These are phyloP conservation scores for Barnardius zonarius DNA, from an alignment of 2,113 vertebrate species.

Conservation along the genomic window DNA sequence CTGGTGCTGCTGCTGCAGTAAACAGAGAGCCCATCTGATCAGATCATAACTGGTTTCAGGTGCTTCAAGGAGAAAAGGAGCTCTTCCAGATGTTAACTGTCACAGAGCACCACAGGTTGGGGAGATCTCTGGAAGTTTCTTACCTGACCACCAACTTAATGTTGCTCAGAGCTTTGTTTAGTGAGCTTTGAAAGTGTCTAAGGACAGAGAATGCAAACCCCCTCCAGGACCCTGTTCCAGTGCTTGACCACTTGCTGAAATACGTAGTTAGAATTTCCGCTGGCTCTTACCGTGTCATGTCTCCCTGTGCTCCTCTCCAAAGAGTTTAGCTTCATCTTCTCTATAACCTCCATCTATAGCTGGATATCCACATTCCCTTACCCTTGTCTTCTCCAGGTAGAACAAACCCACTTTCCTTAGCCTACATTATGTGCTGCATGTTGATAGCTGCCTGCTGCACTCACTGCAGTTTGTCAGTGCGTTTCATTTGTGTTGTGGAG, in stretches of 20 bases:
- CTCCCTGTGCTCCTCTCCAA: not conserved
- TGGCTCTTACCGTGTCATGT: not conserved
- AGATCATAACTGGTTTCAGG: not conserved
- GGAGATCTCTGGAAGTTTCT: not conserved
- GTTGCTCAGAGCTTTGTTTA: not conserved
- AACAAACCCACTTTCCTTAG: not conserved
- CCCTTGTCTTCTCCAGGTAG: not conserved
- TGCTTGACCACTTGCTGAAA: no score
- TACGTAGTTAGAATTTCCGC: not conserved
- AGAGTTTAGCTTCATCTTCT: not conserved
- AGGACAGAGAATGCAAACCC: not conserved
- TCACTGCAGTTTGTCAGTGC: not conserved
- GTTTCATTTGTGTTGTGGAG: not conserved
- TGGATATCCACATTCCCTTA: not conserved
- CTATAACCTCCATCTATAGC: not conserved
- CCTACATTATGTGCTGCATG: fast-evolving
- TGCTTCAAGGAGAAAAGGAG: not conserved
- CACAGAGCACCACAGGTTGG: not conserved
- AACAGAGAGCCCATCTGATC: not conserved
- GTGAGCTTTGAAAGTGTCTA: not conserved
- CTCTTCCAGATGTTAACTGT: not conserved
- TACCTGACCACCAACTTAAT: not conserved
- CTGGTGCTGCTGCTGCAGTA: not conserved
- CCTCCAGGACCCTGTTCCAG: not conserved
- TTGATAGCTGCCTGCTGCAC: not conserved